Evolutionary conservation across 1,140 invertebrate species (phyloP), one percentile per base, ranked within the genome.

Genomic region (Trissolcus basalis): DNA sequence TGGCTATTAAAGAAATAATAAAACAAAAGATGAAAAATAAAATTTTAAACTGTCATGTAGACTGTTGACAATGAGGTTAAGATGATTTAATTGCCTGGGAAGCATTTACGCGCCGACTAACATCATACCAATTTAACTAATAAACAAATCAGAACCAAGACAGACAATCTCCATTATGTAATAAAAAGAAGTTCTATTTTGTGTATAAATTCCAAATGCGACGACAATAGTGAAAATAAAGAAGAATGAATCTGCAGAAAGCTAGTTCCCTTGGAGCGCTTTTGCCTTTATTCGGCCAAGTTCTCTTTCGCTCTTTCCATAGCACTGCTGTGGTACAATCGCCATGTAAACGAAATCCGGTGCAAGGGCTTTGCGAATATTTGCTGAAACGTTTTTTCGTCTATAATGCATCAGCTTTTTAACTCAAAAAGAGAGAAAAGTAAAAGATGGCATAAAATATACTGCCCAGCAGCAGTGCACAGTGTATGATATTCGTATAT

Each of bases 331-430:
- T 14, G 64, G 54, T 69, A 78, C 65, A 73, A 78, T 78, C 70
- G 60, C 70, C 70, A 53, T 68, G 68, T 72, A 77, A 77, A 77
- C 75, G 64, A 77, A 72, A 77, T 71, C 67, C 76, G 49, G 70
- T 53, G 65, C 70, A 55, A 71, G 56, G 51, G 56, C 60, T 78
- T 69, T 61, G 63, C 70, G 69, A 63, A 39, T 74, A 70, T 78
- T 78, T 75, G 61, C 58, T 65, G 67, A 79, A 70, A 56, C 68
- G 63, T 69, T 79, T 75, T 71, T 75, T 72, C 68, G 49, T 75
- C 71, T 71, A 72, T 72, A 74, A 79, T 79, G 59, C 67, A 79
- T 69, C 71, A 72, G 54, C 33, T 79, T 60, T 16, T 41, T 67
- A 74, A 74, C 71, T 58, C 53, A 58, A 71, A 69, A 59, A 53